Percentiles rank a stretch among this genome's conserved stretches.
These are phyloP conservation scores for Thaumatotibia leucotreta DNA, from an alignment of 1,140 invertebrate genomes.

Conservation along the genomic window DNA sequence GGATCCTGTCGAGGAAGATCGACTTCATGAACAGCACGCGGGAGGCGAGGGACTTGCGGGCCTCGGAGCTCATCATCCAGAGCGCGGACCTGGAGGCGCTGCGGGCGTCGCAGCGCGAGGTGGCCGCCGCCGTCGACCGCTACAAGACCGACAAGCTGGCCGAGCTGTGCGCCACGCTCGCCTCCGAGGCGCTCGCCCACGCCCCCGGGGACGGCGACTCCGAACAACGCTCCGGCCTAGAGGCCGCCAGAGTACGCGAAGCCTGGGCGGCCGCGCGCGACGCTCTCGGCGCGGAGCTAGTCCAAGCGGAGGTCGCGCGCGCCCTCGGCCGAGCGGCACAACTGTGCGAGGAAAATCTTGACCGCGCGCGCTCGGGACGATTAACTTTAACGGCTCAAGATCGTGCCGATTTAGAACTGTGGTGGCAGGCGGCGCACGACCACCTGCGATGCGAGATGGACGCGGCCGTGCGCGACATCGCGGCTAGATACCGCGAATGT, in stretches of 20 bases:
- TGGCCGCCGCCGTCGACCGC: constrained; percentile 78
- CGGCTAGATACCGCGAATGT: constrained; percentile 80
- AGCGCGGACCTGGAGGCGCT: constrained; percentile 77
- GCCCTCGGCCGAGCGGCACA: constrained; percentile 82
- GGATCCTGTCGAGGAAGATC: constrained; percentile 80
- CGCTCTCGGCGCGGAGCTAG: constrained; percentile 82
- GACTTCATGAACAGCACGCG: constrained; percentile 54
- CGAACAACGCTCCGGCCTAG: constrained; percentile 54
- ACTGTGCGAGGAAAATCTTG: constrained; percentile 78
- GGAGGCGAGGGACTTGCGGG: constrained; percentile 37
- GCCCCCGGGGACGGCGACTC: constrained; percentile 57
- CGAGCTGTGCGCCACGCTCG: constrained; percentile 81
- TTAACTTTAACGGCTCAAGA: constrained; percentile 80
- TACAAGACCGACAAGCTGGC: constrained; percentile 84
- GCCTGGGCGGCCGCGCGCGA: constrained; percentile 83
- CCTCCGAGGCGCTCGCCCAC: constrained; percentile 80
- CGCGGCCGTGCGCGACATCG: constrained; percentile 80
- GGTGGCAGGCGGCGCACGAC: constrained; percentile 83
- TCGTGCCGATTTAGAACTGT: constrained; percentile 80
- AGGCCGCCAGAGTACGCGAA: constrained; percentile 77
- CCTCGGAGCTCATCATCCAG: constrained; percentile 56
- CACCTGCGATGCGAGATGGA: constrained; percentile 83
- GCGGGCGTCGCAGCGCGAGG: constrained; percentile 78
- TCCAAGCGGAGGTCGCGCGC: constrained; percentile 85
- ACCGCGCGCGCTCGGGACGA: constrained; percentile 63